Evolutionary conservation across 2,113 vertebrate genomes (phyloP).

Genomic region (Saccopteryx bilineata): DNA sequence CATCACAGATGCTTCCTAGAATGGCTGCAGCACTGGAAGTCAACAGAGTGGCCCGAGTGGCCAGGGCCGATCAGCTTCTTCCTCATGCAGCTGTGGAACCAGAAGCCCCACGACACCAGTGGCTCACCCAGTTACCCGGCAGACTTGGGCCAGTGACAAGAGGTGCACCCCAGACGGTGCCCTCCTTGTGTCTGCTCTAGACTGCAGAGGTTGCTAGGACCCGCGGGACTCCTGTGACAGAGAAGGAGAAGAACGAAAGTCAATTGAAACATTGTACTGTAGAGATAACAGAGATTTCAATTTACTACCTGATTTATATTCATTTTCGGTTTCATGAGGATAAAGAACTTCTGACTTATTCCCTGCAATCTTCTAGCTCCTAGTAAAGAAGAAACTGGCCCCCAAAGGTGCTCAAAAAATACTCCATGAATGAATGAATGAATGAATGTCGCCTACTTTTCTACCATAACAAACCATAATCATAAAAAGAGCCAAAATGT

Average conservation of each 20-base stretch:
- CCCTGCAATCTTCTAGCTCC: background rate
- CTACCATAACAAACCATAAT: background rate
- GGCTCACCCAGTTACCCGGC: background rate
- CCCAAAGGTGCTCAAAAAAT: background rate
- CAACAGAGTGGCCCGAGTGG: background rate
- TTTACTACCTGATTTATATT: background rate
- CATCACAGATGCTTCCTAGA: background rate
- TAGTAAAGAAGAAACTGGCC: background rate
- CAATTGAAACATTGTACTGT: background rate
- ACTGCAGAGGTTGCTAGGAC: background rate
- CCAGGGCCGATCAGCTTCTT: fast-evolving
- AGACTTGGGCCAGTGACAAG: background rate
- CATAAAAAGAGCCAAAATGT: background rate
- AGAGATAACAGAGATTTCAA: background rate
- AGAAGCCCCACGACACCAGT: background rate
- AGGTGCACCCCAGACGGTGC: fast-evolving
- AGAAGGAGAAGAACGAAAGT: background rate
- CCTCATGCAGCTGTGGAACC: fast-evolving
- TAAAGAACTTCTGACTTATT: background rate
- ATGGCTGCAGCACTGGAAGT: background rate
- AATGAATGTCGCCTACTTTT: background rate
- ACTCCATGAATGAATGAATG: background rate
- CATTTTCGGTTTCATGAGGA: background rate
- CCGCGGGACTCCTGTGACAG: background rate
- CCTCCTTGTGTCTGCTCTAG: background rate